A percentile compares a stretch with the other conserved stretches of the same genome.
Evolutionary conservation across 2,113 vertebrate species (phyloP).

Genomic region (Megatriorchis doriae): DNA sequence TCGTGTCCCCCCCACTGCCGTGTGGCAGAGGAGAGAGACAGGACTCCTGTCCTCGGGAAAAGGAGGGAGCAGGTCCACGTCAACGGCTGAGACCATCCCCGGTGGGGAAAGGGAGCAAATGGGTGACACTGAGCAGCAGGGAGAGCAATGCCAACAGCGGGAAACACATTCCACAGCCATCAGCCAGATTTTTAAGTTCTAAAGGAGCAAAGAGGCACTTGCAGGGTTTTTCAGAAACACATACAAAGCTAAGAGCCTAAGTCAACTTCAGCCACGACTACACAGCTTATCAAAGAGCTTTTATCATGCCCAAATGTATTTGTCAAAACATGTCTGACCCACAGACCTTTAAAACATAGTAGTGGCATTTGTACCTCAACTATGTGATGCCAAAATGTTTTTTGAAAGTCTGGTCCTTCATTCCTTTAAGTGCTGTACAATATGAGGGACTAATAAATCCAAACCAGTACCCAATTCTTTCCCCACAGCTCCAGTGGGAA

Average conservation of each 20-base stretch:
- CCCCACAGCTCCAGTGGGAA: background rate
- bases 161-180: background rate
- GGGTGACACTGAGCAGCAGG: background rate
- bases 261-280: background rate
- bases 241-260: background rate
- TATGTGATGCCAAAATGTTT: background rate
- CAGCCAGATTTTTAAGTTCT: background rate
- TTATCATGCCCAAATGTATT: background rate
- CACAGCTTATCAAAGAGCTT: background rate
- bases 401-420: background rate
- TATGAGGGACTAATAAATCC: background rate
- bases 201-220: background rate
- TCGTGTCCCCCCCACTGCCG: background rate
- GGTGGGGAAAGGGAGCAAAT: background rate
- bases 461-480: background rate
- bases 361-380: background rate
- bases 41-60: background rate
- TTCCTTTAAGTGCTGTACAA: background rate
- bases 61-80: rapidly evolving
- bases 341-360: background rate
- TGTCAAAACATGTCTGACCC: background rate
- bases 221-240: background rate
- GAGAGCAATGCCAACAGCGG: background rate
- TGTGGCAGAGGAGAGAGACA: rapidly evolving
- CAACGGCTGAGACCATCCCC: background rate